phyloP scores from a whole-genome alignment of 1,140 invertebrate species.

The Drosophila elegans region DNA sequence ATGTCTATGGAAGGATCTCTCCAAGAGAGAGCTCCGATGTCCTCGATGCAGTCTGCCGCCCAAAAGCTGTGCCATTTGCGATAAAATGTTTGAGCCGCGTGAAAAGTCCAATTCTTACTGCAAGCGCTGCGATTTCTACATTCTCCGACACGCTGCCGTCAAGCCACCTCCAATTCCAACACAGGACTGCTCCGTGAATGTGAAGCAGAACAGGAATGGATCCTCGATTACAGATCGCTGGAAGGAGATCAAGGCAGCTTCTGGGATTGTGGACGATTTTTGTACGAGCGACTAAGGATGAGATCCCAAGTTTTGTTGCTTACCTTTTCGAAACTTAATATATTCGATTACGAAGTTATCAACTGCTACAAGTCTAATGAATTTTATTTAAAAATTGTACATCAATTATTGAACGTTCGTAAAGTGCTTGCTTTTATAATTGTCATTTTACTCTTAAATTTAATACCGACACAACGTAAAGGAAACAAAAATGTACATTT shows the following conservation, averaged over 20 bases:
- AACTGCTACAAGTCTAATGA: too few relatives aligned
- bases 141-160: not conserved
- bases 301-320: too few relatives aligned
- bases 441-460: too few relatives aligned
- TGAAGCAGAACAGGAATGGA: not conserved
- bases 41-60: not conserved
- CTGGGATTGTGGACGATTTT: not conserved
- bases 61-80: not conserved
- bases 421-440: too few relatives aligned
- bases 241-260: not conserved
- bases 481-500: too few relatives aligned
- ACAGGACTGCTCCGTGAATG: not conserved
- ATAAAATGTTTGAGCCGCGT: not conserved
- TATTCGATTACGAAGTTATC: too few relatives aligned
- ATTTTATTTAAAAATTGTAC: too few relatives aligned
- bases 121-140: conserved; percentile 3
- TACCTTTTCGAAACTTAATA: too few relatives aligned
- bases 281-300: not conserved
- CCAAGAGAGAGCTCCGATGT: not conserved
- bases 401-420: too few relatives aligned
- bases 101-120: not conserved
- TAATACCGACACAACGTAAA: too few relatives aligned
- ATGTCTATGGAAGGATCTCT: not conserved
- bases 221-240: conserved; percentile 1
- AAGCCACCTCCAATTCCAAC: not conserved